Conservation (phyloP, 2,888 invertebrate genomes). For the Drosophila stalkeri region DNA sequence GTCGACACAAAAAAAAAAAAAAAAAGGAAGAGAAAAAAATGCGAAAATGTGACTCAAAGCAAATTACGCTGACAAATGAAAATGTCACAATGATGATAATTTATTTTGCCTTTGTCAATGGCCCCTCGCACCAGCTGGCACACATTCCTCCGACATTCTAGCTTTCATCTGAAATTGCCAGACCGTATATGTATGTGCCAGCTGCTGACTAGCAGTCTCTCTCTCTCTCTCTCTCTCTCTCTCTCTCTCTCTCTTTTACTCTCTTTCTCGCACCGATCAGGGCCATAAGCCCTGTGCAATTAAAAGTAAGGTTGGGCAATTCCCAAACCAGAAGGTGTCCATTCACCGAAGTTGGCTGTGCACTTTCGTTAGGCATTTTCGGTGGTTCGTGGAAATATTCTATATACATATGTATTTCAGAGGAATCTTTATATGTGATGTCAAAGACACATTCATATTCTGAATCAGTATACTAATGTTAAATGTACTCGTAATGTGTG, state of each 20-base stretch:
- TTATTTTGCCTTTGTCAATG: slow-evolving; percentile 76
- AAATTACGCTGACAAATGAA: slow-evolving; percentile 78
- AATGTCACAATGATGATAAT: slow-evolving; percentile 78
- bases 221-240: not conserved
- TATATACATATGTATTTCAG: not conserved
- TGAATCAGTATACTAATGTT: no score
- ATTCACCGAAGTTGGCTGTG: not conserved
- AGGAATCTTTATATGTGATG: not conserved
- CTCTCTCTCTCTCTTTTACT: not conserved
- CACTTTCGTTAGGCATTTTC: not conserved
- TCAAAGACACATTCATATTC: not conserved
- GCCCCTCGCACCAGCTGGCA: slow-evolving; percentile 52
- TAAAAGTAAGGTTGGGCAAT: slow-evolving; percentile 57
- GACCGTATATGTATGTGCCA: slow-evolving; percentile 30
- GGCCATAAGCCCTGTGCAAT: slow-evolving; percentile 57
- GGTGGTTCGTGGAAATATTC: not conserved
- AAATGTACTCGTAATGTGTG: not conserved
- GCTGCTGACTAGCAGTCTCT: slow-evolving; percentile 31
- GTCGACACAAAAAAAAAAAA: slow-evolving; percentile 17
- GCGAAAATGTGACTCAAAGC: slow-evolving; percentile 61
- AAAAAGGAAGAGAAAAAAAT: slow-evolving; percentile 6
- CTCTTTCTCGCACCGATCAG: slow-evolving; percentile 17
- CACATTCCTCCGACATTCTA: slow-evolving; percentile 59
- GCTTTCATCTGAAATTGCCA: slow-evolving; percentile 58
- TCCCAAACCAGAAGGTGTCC: slow-evolving; percentile 12